Conservation (phyloP, 2,888 invertebrate species). For the Protophormia terraenovae region DNA sequence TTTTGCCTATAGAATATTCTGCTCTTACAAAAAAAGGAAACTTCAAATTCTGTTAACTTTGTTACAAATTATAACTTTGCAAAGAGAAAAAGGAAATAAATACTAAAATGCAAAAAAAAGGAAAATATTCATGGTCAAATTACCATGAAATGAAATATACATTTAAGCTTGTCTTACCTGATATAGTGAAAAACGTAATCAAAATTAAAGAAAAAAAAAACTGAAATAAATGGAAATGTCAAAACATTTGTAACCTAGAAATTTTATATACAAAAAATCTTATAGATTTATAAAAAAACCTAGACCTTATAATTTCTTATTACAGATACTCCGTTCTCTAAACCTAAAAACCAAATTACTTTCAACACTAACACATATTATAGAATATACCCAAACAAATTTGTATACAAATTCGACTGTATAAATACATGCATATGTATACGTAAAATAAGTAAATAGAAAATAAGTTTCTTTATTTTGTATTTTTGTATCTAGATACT, state of each 20-base stretch:
- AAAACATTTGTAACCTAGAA: conserved; percentile 18
- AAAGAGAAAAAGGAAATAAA: background rate
- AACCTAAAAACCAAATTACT: too few species aligned
- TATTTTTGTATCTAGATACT: background rate
- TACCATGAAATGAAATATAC: conserved; percentile 32
- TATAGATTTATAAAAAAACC: background rate
- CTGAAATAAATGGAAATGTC: conserved; percentile 16
- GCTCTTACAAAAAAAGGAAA: background rate
- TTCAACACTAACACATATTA: too few species aligned
- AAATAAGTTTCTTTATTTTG: too few species aligned
- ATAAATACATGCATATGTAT: too few species aligned
- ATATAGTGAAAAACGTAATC: background rate
- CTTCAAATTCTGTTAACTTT: background rate
- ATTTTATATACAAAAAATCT: background rate
- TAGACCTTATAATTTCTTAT: background rate
- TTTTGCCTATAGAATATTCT: background rate
- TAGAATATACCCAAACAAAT: too few species aligned
- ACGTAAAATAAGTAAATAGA: too few species aligned
- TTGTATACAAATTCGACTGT: too few species aligned
- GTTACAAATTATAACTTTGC: too few species aligned
- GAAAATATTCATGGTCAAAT: conserved; percentile 1
- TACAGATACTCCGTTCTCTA: background rate
- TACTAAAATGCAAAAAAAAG: background rate
- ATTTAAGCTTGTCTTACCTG: conserved; percentile 5
- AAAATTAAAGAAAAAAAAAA: background rate